Evolutionary conservation across 2,797 vertebrate species (phyloP), one percentile per base, ranked within the genome.

Genomic region (Coendou prehensilis): DNA sequence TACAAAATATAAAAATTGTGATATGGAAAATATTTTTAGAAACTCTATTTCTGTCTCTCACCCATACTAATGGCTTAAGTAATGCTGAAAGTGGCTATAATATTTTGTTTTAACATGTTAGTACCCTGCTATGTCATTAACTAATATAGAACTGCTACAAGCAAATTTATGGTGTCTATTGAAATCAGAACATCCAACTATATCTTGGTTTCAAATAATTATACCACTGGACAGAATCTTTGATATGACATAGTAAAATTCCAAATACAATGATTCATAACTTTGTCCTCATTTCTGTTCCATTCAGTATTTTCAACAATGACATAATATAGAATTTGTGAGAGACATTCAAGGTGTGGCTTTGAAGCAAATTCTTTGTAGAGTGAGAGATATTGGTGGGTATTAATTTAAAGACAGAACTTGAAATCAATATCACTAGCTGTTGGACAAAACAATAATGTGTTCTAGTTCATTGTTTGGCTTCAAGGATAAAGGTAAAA

Each of bases 351-450:
- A 37, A 64, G 22, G 26, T 80, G 9, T 61, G 23, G 18, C 18
- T 83, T 73, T 87, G 30, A 87, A 89, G 47, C 9, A 71, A 69
- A 92, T 86, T 23, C 63, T 69, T 76, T 86, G 9, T 54, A 45
- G 10, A 28, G 8, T 63, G 18, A 2, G 4, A 71, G 17, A 5
- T 56, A 17, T 6, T 86, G 52, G 30, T 93, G 28, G 37, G 59
- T 82, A 89, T 63, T 69, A 33, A 9, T n/a, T 80, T 86, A 80
- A 82, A 87, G 23, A 87, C 30, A 76, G 79, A 86, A 50, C 41
- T 69, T 9, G 37, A 87, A 93, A 86, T 33, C 73, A 89, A 57
- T 52, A 2, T 22, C 75, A 54, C 23, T 81, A n/a, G 6, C 22
- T 71, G 26, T 30, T 26, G 67, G 80, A 64, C 69, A 37, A 86